Base-by-base conservation (phyloP, 2,113 vertebrate species). In the Calonectris borealis region DNA sequence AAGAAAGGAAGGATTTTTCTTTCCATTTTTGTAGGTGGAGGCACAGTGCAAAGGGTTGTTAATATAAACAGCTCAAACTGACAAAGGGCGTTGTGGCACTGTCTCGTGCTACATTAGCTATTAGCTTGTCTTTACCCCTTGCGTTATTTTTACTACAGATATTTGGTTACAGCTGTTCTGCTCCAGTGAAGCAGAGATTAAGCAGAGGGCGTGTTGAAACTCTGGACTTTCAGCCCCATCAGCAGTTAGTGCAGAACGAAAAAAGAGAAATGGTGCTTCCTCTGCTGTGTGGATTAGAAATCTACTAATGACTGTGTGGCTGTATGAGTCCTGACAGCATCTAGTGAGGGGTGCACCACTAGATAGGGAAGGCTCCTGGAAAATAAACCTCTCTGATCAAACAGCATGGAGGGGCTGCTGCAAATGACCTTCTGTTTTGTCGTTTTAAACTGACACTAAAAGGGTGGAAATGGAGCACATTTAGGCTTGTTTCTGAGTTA, bases 121-220 rank as follows among this genome's bases (percentile, higher is more conserved):
- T 26, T 42, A 31, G 5, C n/a, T 87, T 77, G 32, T 80, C 66
- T 87, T 87, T 87, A 79, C 3, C 26, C 29, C 17, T 25, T 66
- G 22, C 58, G 70, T 79, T 95, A 87, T 95, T 95, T 95, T 97
- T 91, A 29, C 78, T 20, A 26, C 29, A 86, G 48, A 52, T 91
- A 92, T 94, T 97, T 96, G 91, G 38, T 80, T 94, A 71, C 32
- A 70, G 88, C 29, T 70, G 89, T 83, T 87, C 65, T 80, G 93
- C 95, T 95, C 54, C 78, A 91, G 66, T 93, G 95, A 91, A 94
- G 84, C 91, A 58, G 72, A 90, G 52, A 84, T 65, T 22, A 60
- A 40, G 38, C 4, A 9, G 32, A 77, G 70, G 73, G 55, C 0
- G 0, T 94, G 82, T 69, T 91, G 86, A 87, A 97, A 94, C 44